phyloP scores from a whole-genome alignment of 1,140 invertebrate genomes.

The Anastrepha ludens region DNA sequence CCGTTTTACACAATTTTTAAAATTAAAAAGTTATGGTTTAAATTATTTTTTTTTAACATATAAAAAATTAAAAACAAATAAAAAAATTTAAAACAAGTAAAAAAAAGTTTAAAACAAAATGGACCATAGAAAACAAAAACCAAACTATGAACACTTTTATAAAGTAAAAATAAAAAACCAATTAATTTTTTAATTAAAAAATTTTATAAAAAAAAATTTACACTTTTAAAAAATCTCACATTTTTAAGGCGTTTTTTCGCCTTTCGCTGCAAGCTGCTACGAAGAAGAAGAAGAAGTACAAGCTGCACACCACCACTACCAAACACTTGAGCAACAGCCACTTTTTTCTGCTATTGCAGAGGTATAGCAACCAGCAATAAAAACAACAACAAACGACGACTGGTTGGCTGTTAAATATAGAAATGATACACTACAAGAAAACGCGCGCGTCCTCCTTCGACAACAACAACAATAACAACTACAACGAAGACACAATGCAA shows the following conservation, averaged over 20 bases:
- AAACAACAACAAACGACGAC: conserved; percentile 13
- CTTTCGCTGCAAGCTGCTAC: background rate
- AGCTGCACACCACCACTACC: background rate
- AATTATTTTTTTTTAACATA: too few species aligned
- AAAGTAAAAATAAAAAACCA: too few species aligned
- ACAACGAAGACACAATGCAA: conserved; percentile 13
- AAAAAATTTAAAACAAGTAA: too few species aligned
- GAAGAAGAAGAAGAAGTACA: background rate
- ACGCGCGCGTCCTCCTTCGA: conserved; percentile 15
- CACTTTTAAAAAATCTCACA: background rate
- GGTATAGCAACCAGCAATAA: conserved; percentile 16
- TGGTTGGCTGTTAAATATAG: conserved; percentile 53
- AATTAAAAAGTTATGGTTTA: too few species aligned
- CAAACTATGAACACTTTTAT: too few species aligned
- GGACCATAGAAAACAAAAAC: too few species aligned
- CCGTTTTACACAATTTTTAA: too few species aligned
- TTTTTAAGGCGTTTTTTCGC: background rate
- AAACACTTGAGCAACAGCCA: background rate
- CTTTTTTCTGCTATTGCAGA: background rate
- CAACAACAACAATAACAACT: background rate
- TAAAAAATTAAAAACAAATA: too few species aligned
- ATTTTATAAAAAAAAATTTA: background rate
- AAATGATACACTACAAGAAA: conserved; percentile 50
- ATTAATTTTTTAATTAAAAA: too few species aligned
- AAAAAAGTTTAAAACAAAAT: too few species aligned